These are phyloP conservation scores for Nysson spinosus DNA, from an alignment of 2,888 invertebrate genomes.

Conservation along the genomic window DNA sequence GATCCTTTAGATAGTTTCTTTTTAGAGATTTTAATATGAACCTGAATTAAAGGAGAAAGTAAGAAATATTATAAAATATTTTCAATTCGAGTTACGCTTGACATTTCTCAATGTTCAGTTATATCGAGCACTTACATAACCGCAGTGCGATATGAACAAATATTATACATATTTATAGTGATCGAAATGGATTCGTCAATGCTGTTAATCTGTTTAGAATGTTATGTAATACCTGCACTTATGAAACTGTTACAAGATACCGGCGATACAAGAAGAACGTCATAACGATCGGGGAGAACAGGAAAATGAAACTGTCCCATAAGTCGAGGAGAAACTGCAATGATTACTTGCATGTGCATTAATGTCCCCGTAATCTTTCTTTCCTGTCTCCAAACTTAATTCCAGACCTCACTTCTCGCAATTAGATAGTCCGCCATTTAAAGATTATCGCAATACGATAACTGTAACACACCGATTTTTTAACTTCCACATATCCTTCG, in stretches of 20 bases:
- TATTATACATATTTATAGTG: background rate
- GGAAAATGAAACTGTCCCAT: slow-evolving; percentile 28
- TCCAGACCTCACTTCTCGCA: slow-evolving; percentile 10
- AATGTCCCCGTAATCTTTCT: slow-evolving; percentile 12
- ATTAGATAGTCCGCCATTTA: slow-evolving; percentile 15
- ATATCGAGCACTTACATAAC: too few relatives aligned
- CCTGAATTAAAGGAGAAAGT: too few relatives aligned
- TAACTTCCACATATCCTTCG: background rate
- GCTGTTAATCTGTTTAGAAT: slow-evolving; percentile 12
- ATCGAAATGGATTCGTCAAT: slow-evolving; percentile 2
- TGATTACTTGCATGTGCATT: background rate
- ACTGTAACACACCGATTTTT: background rate
- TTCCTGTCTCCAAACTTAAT: slow-evolving; percentile 21
- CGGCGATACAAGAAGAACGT: slow-evolving; percentile 35
- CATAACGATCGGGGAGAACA: slow-evolving; percentile 20
- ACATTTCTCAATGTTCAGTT: background rate
- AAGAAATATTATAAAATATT: too few relatives aligned
- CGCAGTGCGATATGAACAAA: too few relatives aligned
- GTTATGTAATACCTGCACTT: slow-evolving; percentile 36
- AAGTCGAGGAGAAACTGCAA: slow-evolving; percentile 14
- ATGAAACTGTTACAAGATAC: slow-evolving; percentile 37
- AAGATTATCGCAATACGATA: slow-evolving; percentile 2
- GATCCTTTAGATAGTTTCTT: too few relatives aligned
- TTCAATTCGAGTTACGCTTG: too few relatives aligned
- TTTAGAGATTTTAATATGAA: too few relatives aligned